Evolutionary conservation across 2,113 vertebrate species (phyloP).

Genomic region (Cheilinus undulatus): DNA sequence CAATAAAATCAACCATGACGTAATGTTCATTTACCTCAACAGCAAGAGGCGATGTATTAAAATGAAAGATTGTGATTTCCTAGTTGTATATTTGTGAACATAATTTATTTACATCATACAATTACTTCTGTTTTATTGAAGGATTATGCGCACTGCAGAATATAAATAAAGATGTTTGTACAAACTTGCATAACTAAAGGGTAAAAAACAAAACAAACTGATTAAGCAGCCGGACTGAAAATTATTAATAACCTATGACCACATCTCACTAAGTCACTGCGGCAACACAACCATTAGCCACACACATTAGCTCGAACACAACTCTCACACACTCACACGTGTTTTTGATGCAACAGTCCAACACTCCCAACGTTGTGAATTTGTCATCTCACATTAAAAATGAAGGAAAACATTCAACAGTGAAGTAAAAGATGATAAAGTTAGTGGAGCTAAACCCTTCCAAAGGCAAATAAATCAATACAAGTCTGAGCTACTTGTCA

Average conservation of each 20-base stretch:
- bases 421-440: slow-evolving; percentile 63
- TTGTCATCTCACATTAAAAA: slow-evolving; percentile 62
- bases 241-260: slow-evolving; percentile 52
- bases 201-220: slow-evolving; percentile 38
- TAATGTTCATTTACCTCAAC: background rate
- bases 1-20: no score
- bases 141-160: slow-evolving; percentile 90
- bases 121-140: slow-evolving; percentile 90
- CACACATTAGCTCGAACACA: slow-evolving; percentile 27
- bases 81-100: slow-evolving; percentile 87
- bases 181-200: slow-evolving; percentile 90
- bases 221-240: slow-evolving; percentile 64
- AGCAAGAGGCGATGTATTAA: background rate
- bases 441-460: slow-evolving; percentile 65
- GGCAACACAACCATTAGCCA: slow-evolving; percentile 39
- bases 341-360: slow-evolving; percentile 31
- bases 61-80: background rate
- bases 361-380: slow-evolving; percentile 36
- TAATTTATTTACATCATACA: slow-evolving; percentile 98
- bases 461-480: slow-evolving; percentile 54
- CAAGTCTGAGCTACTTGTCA: slow-evolving; percentile 56
- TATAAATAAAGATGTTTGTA: slow-evolving; percentile 98
- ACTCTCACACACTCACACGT: slow-evolving; percentile 18
- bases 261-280: slow-evolving; percentile 42
- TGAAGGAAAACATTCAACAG: slow-evolving; percentile 60